These are phyloP conservation scores for Lepetodrilus schrolli DNA, from an alignment of 2,888 invertebrate species.

Conservation along the genomic window DNA sequence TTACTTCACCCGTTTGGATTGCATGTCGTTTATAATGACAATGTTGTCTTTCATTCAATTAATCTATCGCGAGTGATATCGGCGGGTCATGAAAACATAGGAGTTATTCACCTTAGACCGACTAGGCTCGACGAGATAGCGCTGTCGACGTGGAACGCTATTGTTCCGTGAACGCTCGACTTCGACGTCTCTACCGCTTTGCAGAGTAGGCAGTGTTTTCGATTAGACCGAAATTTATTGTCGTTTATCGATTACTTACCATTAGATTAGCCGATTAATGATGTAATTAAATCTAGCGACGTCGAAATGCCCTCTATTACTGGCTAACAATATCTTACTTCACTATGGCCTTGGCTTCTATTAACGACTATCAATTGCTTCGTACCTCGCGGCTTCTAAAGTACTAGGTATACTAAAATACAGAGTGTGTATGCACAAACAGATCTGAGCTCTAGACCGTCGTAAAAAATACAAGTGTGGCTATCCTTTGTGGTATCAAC, in stretches of 20 bases:
- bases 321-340: neutral
- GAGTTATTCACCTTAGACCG: neutral
- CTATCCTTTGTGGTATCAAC: too few relatives aligned
- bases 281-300: neutral
- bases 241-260: constrained; percentile 3
- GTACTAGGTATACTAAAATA: too few relatives aligned
- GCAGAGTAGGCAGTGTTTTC: neutral
- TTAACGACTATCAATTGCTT: neutral
- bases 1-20: neutral
- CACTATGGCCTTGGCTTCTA: neutral
- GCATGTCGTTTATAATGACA: neutral
- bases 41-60: neutral
- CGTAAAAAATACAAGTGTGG: too few relatives aligned
- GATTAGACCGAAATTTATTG: neutral
- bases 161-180: neutral
- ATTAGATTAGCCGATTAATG: constrained; percentile 18
- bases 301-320: neutral
- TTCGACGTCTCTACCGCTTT: neutral
- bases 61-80: neutral
- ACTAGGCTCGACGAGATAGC: neutral
- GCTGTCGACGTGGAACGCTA: neutral
- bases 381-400: neutral
- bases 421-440: too few relatives aligned
- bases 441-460: too few relatives aligned
- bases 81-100: neutral